Evolutionary conservation across 2,113 vertebrate species (phyloP), one percentile per base, ranked within the genome.

Genomic region (Seriola dumerili): DNA sequence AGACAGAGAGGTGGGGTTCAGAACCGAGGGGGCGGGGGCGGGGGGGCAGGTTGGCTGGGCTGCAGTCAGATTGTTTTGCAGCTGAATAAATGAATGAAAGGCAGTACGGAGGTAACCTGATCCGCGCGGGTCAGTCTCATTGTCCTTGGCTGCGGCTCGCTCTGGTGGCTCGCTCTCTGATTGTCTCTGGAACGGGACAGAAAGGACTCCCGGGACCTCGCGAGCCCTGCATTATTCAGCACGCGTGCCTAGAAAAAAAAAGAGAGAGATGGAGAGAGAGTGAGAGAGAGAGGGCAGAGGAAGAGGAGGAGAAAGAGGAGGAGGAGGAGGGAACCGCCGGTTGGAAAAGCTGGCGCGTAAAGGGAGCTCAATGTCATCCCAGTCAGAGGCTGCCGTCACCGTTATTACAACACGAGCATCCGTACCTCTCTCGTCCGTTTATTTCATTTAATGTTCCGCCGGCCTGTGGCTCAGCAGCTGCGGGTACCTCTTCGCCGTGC

Each of bases 201-300:
- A 95, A 95, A 89, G 89, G 85, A 84, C 88, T 86, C 88, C 91
- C 84, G 85, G 91, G 90, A 91, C 89, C 85, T 83, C 86, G 77
- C 82, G 79, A 83, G 83, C 80, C 83, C 92, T 96, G 93, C 94
- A 96, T 96, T 96, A 96, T 96, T 96, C 92, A 95, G 86, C 64
- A 58, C 88, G 89, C 86, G 94, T 91, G 93, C 89, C 85, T 79
- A 10, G 34, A 38, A 36, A 64, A 76, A 16, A 59, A 38, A 63
- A 44, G n/a, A 72, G 16, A 38, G 19, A 2, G 57, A 25, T 52
- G 48, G 67, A 61, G 52, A 19, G 66, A 42, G 36, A 68, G 32
- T 46, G 10, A 29, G 42, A 3, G 36, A 8, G 61, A 52, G 76
- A 19, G 34, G 7, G 58, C 17, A 59, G 34, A 54, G 38, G 42